Base-by-base conservation (phyloP, 2,888 invertebrate species). In the Leptogaster cylindrica region DNA sequence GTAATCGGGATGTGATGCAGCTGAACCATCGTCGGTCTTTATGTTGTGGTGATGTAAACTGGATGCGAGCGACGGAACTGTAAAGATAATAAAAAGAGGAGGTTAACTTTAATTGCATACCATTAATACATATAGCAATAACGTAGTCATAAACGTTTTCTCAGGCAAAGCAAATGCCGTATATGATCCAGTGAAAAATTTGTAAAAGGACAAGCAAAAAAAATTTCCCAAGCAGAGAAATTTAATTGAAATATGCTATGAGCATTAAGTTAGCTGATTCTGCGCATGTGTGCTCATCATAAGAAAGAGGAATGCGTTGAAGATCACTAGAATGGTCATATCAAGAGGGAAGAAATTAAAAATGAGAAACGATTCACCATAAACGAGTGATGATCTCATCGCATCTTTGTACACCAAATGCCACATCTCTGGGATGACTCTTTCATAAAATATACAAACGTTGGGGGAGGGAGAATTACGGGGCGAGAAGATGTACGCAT, bases 21-120 rank as follows among this genome's bases (percentile, higher is more conserved):
- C 71, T 41, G 78, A 76, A 69, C 75, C 76, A 70, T 79, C 77
- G 69, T 75, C 75, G 72, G 76, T 77, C 33, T 71, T 72, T 71
- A 74, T 78, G 71, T 74, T 75, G 70, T 78, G 79, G 71, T 79
- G 79, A 69, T 79, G 79, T 69, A 81, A 72, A 73, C 77, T 78
- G 73, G 80, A 78, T 73, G 79, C 78, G 77, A 81, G 73, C 67
- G 80, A 77, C 75, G 81, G 79, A 78, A 81, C 81, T 81, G 31
- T 6, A 39, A 23, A 14, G 12, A 12, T 5, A 52, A 52, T 6
- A 52, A 25, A 5, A 18, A 25, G 18, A 52, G 10, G 20, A 55
- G 25, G 36, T 39, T 39, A 58, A n/a, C 2, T 46, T 23, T 46
- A 25, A 51, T n/a, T 58, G 16, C 27, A 23, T 23, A 58, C 58